Conservation (phyloP, 2,797 vertebrate genomes). For the Eulemur rubriventer region DNA sequence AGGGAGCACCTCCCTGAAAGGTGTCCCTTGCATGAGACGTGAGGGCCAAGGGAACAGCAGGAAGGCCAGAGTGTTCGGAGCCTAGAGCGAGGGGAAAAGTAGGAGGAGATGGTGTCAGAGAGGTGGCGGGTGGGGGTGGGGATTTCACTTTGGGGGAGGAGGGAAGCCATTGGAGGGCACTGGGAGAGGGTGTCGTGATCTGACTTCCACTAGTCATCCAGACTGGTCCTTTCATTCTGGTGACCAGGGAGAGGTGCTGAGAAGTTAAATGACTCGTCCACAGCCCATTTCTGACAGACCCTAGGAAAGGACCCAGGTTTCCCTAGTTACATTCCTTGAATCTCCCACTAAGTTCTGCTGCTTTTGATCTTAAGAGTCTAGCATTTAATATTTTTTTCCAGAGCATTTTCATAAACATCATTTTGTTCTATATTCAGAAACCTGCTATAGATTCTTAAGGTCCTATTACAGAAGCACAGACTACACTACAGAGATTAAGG, state of each 20-base stretch:
- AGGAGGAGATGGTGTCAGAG: neutral
- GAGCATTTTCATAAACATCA: neutral
- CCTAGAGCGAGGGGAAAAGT: neutral
- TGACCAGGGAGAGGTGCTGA: neutral
- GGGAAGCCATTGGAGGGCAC: neutral
- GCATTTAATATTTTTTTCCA: neutral
- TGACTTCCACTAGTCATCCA: neutral
- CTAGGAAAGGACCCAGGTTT: neutral
- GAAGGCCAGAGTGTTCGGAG: neutral
- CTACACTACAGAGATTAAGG: neutral
- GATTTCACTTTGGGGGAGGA: neutral
- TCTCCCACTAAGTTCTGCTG: neutral
- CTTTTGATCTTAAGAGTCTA: neutral
- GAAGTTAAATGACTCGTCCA: neutral
- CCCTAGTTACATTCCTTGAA: neutral
- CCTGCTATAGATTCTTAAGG: neutral
- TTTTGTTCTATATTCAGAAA: neutral
- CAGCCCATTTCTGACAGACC: neutral
- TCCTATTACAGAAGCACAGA: neutral
- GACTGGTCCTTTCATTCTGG: neutral
- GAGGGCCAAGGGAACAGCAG: neutral
- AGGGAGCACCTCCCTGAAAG: neutral
- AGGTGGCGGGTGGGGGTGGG: neutral
- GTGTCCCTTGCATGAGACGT: neutral
- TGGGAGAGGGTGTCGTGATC: neutral